Percentiles rank a stretch among this genome's conserved stretches.
These are phyloP conservation scores for Volucella inanis DNA, from an alignment of 2,888 invertebrate species.

Conservation along the genomic window DNA sequence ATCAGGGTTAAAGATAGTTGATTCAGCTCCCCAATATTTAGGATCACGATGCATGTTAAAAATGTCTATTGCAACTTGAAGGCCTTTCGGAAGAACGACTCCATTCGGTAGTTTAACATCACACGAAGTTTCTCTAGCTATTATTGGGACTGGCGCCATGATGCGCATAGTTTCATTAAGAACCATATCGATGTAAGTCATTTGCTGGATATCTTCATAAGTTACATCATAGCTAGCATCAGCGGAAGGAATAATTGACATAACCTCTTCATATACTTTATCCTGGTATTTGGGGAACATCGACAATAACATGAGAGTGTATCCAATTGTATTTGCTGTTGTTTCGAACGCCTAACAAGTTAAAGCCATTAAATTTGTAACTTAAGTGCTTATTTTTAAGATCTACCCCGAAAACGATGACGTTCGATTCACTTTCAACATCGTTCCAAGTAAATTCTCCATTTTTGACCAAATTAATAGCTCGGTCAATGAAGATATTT, in stretches of 20 bases:
- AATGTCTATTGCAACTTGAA: constrained; percentile 80
- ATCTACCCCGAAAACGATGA: constrained; percentile 79
- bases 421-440: constrained; percentile 80
- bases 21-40: constrained; percentile 81
- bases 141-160: constrained; percentile 80
- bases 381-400: not conserved
- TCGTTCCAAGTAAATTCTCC: constrained; percentile 78
- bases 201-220: constrained; percentile 79
- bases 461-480: constrained; percentile 77
- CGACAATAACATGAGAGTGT: constrained; percentile 61
- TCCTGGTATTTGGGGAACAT: constrained; percentile 75
- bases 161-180: constrained; percentile 81
- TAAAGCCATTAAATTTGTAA: not conserved
- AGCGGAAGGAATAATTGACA: constrained; percentile 76
- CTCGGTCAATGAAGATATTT: constrained; percentile 77
- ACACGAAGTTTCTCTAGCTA: constrained; percentile 78
- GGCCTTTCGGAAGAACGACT: constrained; percentile 79
- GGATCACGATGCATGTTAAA: constrained; percentile 81
- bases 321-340: constrained; percentile 77
- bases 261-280: constrained; percentile 79
- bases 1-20: constrained; percentile 81
- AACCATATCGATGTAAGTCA: constrained; percentile 80
- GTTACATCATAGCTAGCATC: constrained; percentile 77
- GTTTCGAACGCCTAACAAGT: constrained; percentile 80
- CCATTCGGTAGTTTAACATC: constrained; percentile 79